Evolutionary conservation across 2,797 vertebrate genomes (phyloP), one percentile per base, ranked within the genome.

Genomic region (Epinephelus awoara): DNA sequence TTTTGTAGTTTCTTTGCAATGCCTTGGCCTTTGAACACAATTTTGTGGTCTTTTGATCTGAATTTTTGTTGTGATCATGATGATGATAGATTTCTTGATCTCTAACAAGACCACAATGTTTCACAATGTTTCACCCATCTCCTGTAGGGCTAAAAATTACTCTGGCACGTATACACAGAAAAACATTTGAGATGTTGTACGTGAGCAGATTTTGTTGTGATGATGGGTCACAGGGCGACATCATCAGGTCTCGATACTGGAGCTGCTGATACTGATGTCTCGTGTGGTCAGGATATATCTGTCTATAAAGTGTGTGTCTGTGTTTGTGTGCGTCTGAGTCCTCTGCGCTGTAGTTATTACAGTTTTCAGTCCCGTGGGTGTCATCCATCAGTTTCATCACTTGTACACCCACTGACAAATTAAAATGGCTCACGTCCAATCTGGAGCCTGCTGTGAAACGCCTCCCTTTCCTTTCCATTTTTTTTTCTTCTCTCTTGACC

Each of bases 351-450:
- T 64, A 49, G 38, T 79, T 77, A 49, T 65, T 80, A 47, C 71
- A 77, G 55, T 77, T 79, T 67, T 74, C 81, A 25, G 56, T 50
- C 75, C 79, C 23, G 34, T 58, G 62, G 58, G 85, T 54, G 69
- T 80, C 77, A 77, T 79, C 83, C 86, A 83, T 90, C 81, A 89
- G 50, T 82, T 89, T 79, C 77, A 91, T 89, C 85, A 84, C 75
- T 42, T 46, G 51, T 72, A 79, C 72, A 42, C 79, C 19, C 52
- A 77, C 83, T 82, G 85, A 87, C 80, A 83, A 91, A 89, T 91
- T 83, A 87, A 92, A 88, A 87, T 88, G 79, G 84, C 87, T 70
- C 59, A 46, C 15, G 19, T 89, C 82, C 69, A 83, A 73, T 52
- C 54, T 72, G 67, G 44, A 67, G 68, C 76, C 67, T 67, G 64